Conservation (phyloP, 2,888 invertebrate species). For the Muscina levida region DNA sequence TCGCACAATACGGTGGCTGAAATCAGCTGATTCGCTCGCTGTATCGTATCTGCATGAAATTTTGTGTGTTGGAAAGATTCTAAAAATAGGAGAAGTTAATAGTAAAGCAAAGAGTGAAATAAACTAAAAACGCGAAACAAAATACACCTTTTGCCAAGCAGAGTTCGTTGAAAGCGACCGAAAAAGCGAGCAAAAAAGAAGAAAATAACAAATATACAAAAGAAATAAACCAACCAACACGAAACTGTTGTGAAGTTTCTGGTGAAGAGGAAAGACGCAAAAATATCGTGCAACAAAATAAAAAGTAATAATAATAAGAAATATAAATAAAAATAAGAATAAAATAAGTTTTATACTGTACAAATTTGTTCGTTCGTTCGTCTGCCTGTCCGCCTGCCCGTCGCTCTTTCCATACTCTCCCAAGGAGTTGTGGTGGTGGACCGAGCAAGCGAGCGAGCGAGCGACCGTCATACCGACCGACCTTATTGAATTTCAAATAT, state of each 20-base stretch:
- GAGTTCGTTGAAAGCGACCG: constrained; percentile 30
- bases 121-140: constrained; percentile 29
- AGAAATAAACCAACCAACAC: not conserved
- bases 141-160: constrained; percentile 24
- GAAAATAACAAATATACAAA: not conserved
- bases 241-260: too few species aligned
- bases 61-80: constrained; percentile 34
- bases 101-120: constrained; percentile 35
- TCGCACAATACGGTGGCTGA: constrained; percentile 15
- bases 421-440: constrained; percentile 16
- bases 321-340: not conserved
- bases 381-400: too few species aligned
- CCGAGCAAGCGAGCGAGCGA: too few species aligned
- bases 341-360: constrained; percentile 1
- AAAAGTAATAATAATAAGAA: constrained; percentile 14
- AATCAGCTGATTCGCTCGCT: constrained; percentile 34
- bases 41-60: constrained; percentile 13
- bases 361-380: too few species aligned
- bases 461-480: too few species aligned
- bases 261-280: not conserved
- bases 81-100: constrained; percentile 39
- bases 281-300: constrained; percentile 5
- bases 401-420: not conserved
- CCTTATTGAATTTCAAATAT: constrained; percentile 37
- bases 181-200: constrained; percentile 26